These are phyloP conservation scores for Cecropterus lyciades DNA, from an alignment of 1,140 invertebrate genomes.

Conservation along the genomic window DNA sequence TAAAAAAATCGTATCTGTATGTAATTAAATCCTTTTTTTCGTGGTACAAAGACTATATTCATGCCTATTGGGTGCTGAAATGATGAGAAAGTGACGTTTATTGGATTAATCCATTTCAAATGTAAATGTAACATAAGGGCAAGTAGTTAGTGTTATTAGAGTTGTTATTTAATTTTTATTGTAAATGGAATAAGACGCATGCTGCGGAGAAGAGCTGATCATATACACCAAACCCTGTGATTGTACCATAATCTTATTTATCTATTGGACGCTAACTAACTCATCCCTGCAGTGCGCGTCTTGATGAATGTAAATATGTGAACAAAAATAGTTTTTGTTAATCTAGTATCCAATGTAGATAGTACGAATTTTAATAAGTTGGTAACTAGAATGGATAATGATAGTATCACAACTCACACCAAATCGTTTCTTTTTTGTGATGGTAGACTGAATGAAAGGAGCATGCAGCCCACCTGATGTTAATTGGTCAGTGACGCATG, in stretches of 20 bases:
- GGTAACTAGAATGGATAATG: background rate
- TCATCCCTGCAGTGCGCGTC: background rate
- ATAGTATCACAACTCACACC: background rate
- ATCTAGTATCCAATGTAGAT: conserved; percentile 36
- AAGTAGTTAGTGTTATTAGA: conserved; percentile 20
- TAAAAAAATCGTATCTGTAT: too few species aligned
- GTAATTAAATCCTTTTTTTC: too few species aligned
- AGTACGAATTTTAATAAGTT: conserved; percentile 27
- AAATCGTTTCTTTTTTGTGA: too few species aligned
- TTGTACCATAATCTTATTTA: background rate
- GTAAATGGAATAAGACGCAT: background rate
- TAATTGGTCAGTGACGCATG: too few species aligned
- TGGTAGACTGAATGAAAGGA: too few species aligned
- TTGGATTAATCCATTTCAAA: background rate
- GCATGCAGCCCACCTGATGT: too few species aligned
- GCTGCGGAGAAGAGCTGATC: background rate
- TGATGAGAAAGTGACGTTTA: background rate
- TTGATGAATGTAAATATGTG: conserved; percentile 31
- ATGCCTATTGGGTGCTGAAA: conserved; percentile 57
- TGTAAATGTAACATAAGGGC: conserved; percentile 6
- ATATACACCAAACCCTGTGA: too few species aligned
- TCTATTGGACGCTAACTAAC: too few species aligned
- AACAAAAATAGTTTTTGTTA: conserved; percentile 28
- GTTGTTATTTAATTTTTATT: conserved; percentile 21
- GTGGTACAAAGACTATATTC: too few species aligned